These are phyloP conservation scores for Dryobotodes eremita DNA, from an alignment of 2,888 invertebrate genomes.

Conservation along the genomic window DNA sequence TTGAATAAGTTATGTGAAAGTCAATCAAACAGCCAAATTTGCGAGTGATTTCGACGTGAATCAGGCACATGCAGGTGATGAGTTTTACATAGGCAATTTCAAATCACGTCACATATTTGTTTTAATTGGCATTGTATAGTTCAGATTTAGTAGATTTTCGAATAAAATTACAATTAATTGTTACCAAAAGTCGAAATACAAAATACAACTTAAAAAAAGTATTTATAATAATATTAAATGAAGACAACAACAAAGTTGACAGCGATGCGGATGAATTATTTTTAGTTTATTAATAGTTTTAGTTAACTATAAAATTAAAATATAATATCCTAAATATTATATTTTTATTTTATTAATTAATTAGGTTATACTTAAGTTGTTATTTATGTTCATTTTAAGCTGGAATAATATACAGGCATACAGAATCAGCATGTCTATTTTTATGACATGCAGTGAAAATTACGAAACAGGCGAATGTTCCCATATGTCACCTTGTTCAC, in stretches of 20 bases:
- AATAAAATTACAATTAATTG: background rate
- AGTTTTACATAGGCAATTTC: background rate
- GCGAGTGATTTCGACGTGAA: background rate
- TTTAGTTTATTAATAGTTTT: background rate
- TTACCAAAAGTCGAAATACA: background rate
- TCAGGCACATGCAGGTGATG: background rate
- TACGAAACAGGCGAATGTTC: conserved; percentile 30
- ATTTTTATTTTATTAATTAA: background rate
- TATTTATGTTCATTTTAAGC: background rate
- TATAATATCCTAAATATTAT: background rate
- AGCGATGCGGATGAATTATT: no score
- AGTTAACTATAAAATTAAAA: no score
- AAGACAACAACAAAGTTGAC: background rate
- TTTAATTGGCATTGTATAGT: background rate
- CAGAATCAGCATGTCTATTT: conserved; percentile 24
- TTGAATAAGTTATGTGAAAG: background rate
- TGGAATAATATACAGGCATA: background rate
- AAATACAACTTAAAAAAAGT: background rate
- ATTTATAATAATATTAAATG: background rate
- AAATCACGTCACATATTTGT: background rate
- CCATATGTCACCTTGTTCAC: conserved; percentile 51
- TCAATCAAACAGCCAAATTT: background rate
- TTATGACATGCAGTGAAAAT: conserved; percentile 51
- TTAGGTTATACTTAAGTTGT: no score
- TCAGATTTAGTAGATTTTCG: background rate